A percentile compares a stretch with the other conserved stretches of the same genome.
Conservation (phyloP, 1,140 invertebrate genomes). For the Ylistrum balloti region DNA sequence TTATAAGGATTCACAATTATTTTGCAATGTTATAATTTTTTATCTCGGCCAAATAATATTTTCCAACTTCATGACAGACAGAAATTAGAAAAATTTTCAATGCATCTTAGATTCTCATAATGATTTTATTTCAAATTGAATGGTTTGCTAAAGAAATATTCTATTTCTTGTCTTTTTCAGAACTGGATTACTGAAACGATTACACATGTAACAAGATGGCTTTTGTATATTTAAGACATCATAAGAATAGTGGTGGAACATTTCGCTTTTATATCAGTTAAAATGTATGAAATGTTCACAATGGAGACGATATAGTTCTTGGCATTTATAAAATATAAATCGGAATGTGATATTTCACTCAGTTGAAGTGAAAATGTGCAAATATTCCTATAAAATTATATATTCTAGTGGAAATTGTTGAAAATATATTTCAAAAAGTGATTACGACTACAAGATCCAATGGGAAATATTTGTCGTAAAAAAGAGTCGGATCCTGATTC, state of each 20-base stretch:
- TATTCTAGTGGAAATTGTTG: background rate
- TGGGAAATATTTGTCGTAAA: constrained; percentile 66
- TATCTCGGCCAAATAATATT: too few species aligned
- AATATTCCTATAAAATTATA: background rate
- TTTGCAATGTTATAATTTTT: too few species aligned
- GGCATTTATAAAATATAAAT: background rate
- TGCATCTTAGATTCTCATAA: too few species aligned
- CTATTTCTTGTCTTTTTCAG: background rate
- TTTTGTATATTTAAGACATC: background rate
- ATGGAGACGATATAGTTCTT: background rate
- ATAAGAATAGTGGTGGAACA: constrained; percentile 7
- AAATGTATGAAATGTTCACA: background rate
- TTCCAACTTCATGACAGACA: too few species aligned
- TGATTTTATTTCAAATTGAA: too few species aligned
- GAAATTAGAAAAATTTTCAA: too few species aligned
- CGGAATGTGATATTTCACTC: background rate
- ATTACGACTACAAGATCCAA: constrained; percentile 40
- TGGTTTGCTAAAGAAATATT: too few species aligned
- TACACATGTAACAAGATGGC: background rate
- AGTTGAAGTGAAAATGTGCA: background rate
- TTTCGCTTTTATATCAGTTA: background rate
- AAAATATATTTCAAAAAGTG: background rate
- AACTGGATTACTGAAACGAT: background rate
- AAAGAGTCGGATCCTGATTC: constrained; percentile 75
- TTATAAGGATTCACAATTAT: too few species aligned